Evolutionary conservation across 2,888 invertebrate genomes (phyloP).

Genomic region (Eurytoma adleriae): DNA sequence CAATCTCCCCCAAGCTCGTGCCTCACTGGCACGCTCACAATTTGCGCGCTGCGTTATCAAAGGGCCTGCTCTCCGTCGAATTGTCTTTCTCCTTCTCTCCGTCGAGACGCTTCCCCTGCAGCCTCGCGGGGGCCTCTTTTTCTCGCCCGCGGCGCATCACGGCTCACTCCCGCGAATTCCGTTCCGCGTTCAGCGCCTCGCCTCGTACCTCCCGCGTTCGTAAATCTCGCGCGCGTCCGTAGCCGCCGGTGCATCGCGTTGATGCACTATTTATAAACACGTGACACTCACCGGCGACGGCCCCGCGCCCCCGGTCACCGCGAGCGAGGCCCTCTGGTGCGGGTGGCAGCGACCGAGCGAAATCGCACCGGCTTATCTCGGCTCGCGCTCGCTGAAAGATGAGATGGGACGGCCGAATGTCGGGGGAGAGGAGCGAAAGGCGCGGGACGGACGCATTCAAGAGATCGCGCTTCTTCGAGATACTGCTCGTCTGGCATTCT

Average conservation of each 20-base stretch:
- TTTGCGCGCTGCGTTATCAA: not conserved
- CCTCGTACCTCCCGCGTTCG: constrained; percentile 64
- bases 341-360: constrained; percentile 27
- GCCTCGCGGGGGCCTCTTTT: constrained; percentile 1
- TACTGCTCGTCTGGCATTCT: too few relatives aligned
- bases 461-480: too few relatives aligned
- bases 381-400: not conserved
- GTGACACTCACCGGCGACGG: constrained; percentile 64
- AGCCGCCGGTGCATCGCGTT: constrained; percentile 69
- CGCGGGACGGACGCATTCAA: too few relatives aligned
- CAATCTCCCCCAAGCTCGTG: too few relatives aligned
- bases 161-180: constrained; percentile 84
- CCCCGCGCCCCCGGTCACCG: constrained; percentile 45
- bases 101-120: too few relatives aligned
- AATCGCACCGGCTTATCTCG: constrained; percentile 24
- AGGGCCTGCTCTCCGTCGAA: not conserved
- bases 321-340: constrained; percentile 32
- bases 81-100: constrained; percentile 1
- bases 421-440: too few relatives aligned
- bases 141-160: not conserved
- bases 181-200: constrained; percentile 69
- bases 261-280: constrained; percentile 75
- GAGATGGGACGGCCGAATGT: not conserved
- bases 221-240: constrained; percentile 71
- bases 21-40: not conserved